phyloP scores from a whole-genome alignment of 2,113 vertebrate genomes.

The Anseranas semipalmata region DNA sequence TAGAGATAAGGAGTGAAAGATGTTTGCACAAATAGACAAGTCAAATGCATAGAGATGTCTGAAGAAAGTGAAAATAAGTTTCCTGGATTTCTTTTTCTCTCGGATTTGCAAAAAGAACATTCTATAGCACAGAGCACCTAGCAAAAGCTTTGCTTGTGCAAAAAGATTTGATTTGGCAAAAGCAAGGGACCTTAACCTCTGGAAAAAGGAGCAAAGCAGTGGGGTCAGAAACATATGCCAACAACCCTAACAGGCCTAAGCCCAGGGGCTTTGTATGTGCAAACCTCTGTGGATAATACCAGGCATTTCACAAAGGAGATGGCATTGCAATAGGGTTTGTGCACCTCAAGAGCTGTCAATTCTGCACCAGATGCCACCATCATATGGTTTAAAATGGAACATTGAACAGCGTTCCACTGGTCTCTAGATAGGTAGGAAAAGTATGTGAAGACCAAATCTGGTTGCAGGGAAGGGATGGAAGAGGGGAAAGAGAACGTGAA shows the following conservation, averaged over 20 bases:
- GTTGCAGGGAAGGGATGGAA: not conserved
- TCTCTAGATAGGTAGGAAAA: not conserved
- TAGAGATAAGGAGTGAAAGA: not conserved
- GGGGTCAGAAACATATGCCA: not conserved
- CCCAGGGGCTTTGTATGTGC: not conserved
- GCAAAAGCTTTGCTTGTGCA: slow-evolving; percentile 28
- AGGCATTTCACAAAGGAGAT: not conserved
- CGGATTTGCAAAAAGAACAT: slow-evolving; percentile 31
- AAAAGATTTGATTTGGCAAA: not conserved
- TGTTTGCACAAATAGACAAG: not conserved
- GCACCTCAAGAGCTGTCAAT: not conserved
- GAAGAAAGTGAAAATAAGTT: not conserved
- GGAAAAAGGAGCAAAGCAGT: not conserved
- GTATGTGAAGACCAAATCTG: not conserved
- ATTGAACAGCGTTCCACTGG: not conserved
- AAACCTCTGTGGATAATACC: not conserved
- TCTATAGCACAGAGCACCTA: slow-evolving; percentile 2
- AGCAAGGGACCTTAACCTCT: not conserved
- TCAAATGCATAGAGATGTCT: not conserved
- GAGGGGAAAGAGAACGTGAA: not conserved
- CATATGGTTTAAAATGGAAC: not conserved
- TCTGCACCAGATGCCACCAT: not conserved
- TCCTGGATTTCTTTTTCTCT: not conserved
- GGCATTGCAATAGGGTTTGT: not conserved
- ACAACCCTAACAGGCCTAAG: not conserved